Conservation (phyloP, 2,797 vertebrate species). For the Cossypha heuglini region DNA sequence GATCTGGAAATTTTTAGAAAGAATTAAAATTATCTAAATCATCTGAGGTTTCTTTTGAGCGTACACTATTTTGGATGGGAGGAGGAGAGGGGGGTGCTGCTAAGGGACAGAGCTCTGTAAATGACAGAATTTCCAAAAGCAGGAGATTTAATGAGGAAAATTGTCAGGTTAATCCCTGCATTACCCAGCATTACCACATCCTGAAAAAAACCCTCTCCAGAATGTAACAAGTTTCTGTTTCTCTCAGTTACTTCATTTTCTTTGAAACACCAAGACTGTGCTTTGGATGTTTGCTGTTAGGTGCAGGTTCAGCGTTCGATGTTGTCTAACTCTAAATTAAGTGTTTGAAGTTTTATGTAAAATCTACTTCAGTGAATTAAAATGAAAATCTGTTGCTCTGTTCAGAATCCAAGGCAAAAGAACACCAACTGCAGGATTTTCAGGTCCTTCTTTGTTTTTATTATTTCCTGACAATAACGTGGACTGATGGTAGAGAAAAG, state of each 20-base stretch:
- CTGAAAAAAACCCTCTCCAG: not conserved
- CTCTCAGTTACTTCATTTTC: not conserved
- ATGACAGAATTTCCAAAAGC: not conserved
- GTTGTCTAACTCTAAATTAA: not conserved
- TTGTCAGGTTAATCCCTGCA: not conserved
- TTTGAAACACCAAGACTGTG: not conserved
- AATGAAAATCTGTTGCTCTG: not conserved
- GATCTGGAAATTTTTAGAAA: not conserved
- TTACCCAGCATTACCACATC: not conserved
- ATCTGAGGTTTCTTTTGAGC: not conserved
- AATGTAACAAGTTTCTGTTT: not conserved
- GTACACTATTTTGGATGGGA: not conserved
- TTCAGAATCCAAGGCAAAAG: not conserved
- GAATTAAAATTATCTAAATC: not conserved
- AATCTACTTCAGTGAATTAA: not conserved
- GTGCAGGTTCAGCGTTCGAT: not conserved
- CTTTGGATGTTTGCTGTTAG: not conserved
- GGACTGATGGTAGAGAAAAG: not conserved
- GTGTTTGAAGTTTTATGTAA: not conserved
- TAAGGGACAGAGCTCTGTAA: not conserved
- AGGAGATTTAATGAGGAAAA: not conserved
- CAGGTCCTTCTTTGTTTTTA: not conserved
- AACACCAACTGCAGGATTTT: not conserved
- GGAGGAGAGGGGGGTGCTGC: not conserved
- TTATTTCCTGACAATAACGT: not conserved